Percentiles rank a stretch among this genome's conserved stretches.
These are phyloP conservation scores for Pheosia gnoma DNA, from an alignment of 2,888 invertebrate species.

Conservation along the genomic window DNA sequence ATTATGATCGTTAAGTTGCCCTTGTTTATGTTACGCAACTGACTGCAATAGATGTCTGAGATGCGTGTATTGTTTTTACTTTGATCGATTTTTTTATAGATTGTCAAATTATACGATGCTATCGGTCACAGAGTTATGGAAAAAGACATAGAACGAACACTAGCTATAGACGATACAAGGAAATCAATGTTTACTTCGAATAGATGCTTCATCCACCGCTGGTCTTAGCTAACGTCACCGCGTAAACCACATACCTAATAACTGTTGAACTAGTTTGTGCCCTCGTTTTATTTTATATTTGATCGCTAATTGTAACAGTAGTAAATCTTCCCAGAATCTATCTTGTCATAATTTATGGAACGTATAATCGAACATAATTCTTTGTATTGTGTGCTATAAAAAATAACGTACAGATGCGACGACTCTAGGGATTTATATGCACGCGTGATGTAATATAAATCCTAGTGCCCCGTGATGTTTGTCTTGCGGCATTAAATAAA, in stretches of 20 bases:
- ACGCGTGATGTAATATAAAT: not conserved
- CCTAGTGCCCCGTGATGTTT: not conserved
- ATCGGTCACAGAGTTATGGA: not conserved
- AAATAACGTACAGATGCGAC: not conserved
- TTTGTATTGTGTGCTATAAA: not conserved
- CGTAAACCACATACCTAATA: not conserved
- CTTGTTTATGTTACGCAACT: constrained; percentile 5
- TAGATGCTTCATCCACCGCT: not conserved
- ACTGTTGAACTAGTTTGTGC: no score
- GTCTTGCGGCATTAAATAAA: not conserved
- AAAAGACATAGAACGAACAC: not conserved
- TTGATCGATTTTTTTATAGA: constrained; percentile 1
- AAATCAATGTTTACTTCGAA: not conserved
- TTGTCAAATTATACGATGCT: not conserved
- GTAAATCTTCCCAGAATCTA: not conserved
- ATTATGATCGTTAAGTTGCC: constrained; percentile 8
- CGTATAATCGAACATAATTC: not conserved
- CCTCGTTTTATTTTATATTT: no score
- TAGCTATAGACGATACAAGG: not conserved
- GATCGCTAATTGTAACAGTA: no score
- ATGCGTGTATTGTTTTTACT: constrained; percentile 1
- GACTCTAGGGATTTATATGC: not conserved
- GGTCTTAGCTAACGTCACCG: not conserved
- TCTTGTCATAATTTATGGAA: not conserved
- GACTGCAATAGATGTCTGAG: not conserved